Evolutionary conservation across 2,113 vertebrate species (phyloP).

Genomic region (Lophura nycthemera): DNA sequence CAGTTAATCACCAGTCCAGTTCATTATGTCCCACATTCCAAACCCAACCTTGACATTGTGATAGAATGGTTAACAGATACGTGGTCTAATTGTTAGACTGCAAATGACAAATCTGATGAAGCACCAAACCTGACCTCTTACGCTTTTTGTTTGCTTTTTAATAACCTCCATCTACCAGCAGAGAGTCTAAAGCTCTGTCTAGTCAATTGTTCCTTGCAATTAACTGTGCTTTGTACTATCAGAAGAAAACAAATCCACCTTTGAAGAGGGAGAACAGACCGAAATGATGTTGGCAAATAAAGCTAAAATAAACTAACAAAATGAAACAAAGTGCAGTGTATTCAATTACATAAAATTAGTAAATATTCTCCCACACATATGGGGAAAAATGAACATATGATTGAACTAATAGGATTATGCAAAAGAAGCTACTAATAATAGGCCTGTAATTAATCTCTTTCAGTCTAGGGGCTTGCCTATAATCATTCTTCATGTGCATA

Average conservation of each 20-base stretch:
- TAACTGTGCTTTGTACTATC: background rate
- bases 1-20: background rate
- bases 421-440: constrained; percentile 65
- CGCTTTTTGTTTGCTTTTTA: background rate
- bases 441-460: constrained; percentile 62
- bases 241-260: background rate
- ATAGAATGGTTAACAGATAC: background rate
- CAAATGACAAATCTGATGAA: background rate
- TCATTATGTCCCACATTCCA: background rate
- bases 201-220: background rate
- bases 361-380: background rate
- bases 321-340: background rate
- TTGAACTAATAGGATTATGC: constrained; percentile 57
- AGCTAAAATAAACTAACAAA: background rate
- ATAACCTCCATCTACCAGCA: background rate
- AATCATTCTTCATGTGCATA: constrained; percentile 56
- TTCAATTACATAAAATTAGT: background rate
- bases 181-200: background rate
- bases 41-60: background rate
- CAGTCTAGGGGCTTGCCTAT: constrained; percentile 27
- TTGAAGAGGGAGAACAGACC: background rate
- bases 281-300: background rate
- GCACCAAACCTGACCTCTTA: background rate
- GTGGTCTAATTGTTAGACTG: background rate
- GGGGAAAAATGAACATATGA: constrained; percentile 31